Base-by-base conservation (phyloP, 35 echinoderm and acorn worm genomes). In the Chiridota heheva region DNA sequence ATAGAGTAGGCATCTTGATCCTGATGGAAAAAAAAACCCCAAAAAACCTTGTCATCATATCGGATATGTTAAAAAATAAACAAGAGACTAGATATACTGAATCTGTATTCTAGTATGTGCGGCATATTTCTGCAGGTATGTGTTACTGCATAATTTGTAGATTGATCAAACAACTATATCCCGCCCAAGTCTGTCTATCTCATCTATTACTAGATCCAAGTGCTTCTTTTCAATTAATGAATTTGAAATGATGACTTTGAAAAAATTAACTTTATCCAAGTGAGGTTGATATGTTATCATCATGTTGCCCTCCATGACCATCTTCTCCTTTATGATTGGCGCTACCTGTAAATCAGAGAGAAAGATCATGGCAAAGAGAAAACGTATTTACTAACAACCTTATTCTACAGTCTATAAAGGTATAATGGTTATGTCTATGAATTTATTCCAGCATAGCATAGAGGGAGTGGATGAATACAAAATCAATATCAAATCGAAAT, bases 261-360 rank as follows among this genome's bases (percentile, higher is more conserved):
- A 86, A 77, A 92, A 92, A 58, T 92, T 92, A 1, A 82, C 67
- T 5, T 46, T 33, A 7, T 70, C 63, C 20, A 69, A 46, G 20
- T 81, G 67, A 20, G 90, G 90, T 58, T 92, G 90, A 62, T 92
- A 92, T 26, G 83, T 84, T 26, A 92, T 70, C 90, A 92, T 60
- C 57, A 85, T 92, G 40, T 82, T 64, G 7, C 83, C 90, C 41
- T 39, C 49, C 47, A 58, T 66, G 44, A 92, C 81, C 90, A 92
- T 92, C 30, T 69, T 16, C 24, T 86, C 90, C 69, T 92, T 92
- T 38, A 92, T 87, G 28, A 63, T 37, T 16, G 90, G 90, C 0
- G 90, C 90, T 42, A 86, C 76, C 90, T 92, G 47, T 2, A 51
- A 43, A n/a, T n/a, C n/a, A n/a, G n/a, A 46, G 35, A 40, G 29